Percentiles rank a stretch among this genome's conserved stretches.
phyloP scores from a whole-genome alignment of 2,797 vertebrate species.

The Dryobates pubescens region DNA sequence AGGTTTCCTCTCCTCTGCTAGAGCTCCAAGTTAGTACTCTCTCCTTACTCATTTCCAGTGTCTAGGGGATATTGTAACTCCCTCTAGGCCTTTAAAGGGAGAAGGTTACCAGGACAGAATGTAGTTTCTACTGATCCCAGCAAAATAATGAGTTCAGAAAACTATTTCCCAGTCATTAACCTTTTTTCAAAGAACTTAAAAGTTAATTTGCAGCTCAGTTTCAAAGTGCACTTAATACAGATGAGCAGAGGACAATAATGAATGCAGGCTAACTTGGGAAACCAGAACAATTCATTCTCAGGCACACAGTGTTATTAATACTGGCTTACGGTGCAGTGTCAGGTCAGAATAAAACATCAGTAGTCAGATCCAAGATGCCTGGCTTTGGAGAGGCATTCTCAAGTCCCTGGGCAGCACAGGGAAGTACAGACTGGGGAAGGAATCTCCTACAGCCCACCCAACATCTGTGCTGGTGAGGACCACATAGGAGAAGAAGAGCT shows the following conservation, averaged over 20 bases:
- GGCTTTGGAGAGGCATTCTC: neutral
- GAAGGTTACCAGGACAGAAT: neutral
- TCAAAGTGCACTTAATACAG: neutral
- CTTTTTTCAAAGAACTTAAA: neutral
- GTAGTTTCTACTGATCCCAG: neutral
- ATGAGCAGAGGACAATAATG: neutral
- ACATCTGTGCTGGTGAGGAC: fast-evolving
- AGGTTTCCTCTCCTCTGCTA: neutral
- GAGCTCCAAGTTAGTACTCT: neutral
- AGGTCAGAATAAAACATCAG: neutral
- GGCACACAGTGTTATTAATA: neutral
- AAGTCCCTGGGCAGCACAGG: fast-evolving
- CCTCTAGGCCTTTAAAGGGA: neutral
- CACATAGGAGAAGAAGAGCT: neutral
- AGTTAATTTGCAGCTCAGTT: neutral
- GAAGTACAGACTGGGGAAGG: neutral
- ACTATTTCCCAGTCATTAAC: neutral
- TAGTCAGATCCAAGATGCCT: neutral
- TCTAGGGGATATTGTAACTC: fast-evolving
- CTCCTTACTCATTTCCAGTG: neutral
- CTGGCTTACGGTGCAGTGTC: neutral
- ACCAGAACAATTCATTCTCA: neutral
- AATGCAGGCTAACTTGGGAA: neutral
- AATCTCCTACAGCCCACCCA: neutral
- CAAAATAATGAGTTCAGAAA: neutral